Percentiles rank a stretch among this genome's conserved stretches.
Conservation (phyloP, 2,113 vertebrate species). For the Garra rufa region DNA sequence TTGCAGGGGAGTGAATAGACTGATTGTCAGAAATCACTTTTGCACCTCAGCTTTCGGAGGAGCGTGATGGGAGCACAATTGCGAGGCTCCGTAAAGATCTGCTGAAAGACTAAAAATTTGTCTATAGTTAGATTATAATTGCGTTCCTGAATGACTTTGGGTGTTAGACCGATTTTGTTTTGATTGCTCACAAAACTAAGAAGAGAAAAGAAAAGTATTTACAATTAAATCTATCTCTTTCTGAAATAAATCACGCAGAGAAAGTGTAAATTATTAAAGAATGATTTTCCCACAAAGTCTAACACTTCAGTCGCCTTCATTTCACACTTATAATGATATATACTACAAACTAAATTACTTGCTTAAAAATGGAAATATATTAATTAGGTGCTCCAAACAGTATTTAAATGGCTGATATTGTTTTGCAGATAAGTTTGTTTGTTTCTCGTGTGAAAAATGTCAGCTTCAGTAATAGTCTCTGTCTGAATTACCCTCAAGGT, state of each 20-base stretch:
- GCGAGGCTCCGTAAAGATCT: background rate
- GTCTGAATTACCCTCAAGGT: conserved; percentile 48
- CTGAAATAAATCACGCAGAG: background rate
- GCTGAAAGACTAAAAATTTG: background rate
- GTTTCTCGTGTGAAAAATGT: background rate
- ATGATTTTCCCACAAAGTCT: conserved; percentile 7
- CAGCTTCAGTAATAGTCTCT: conserved; percentile 31
- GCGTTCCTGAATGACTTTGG: background rate
- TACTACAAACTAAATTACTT: conserved; percentile 6
- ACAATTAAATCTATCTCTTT: background rate
- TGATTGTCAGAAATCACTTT: conserved; percentile 67
- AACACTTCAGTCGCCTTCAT: background rate
- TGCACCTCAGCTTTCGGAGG: conserved; percentile 42
- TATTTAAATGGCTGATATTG: background rate
- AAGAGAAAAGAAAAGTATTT: background rate
- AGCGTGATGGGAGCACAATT: background rate
- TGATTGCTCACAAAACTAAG: conserved; percentile 3
- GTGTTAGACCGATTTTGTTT: conserved; percentile 8
- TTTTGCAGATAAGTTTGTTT: background rate
- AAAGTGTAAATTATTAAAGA: conserved; percentile 9
- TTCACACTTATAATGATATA: conserved; percentile 25
- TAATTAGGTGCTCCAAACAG: background rate
- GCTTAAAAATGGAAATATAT: conserved; percentile 30
- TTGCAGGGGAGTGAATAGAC: conserved; percentile 54
- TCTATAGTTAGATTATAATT: background rate